These are phyloP conservation scores for Buceros bicornis DNA, from an alignment of 2,797 vertebrate genomes.

Conservation along the genomic window DNA sequence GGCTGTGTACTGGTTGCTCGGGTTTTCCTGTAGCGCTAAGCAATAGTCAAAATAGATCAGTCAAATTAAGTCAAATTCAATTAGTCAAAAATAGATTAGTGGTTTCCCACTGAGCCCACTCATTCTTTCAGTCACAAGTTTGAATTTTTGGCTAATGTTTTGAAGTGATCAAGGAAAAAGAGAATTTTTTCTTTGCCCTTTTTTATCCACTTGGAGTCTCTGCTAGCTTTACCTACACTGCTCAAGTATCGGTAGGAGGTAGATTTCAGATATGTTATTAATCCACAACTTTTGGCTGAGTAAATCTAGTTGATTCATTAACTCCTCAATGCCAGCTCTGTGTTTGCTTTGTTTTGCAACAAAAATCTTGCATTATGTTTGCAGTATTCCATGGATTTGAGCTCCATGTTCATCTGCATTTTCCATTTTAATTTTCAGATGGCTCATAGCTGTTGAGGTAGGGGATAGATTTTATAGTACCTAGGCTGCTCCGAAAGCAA, in stretches of 20 bases:
- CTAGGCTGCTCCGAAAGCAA: too few species aligned
- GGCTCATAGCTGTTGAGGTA: not conserved
- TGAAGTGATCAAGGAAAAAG: not conserved
- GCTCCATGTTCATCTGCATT: not conserved
- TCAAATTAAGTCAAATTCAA: not conserved
- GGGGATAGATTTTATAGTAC: not conserved
- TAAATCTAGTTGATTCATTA: not conserved
- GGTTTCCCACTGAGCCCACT: not conserved
- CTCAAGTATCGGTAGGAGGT: not conserved
- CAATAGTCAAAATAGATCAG: not conserved
- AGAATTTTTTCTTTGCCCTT: accelerated
- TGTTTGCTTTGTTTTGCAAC: not conserved
- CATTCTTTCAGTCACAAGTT: not conserved
- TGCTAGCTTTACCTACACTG: too few species aligned
- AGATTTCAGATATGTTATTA: not conserved
- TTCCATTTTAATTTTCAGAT: not conserved
- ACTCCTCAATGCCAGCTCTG: not conserved
- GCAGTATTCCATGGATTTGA: not conserved
- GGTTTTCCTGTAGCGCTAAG: not conserved
- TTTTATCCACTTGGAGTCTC: not conserved
- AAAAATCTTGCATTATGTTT: not conserved
- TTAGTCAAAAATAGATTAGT: not conserved
- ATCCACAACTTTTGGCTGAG: not conserved
- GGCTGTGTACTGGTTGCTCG: not conserved
- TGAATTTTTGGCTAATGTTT: not conserved